These are phyloP conservation scores for Troides aeacus DNA, from an alignment of 2,888 invertebrate genomes.

Conservation along the genomic window DNA sequence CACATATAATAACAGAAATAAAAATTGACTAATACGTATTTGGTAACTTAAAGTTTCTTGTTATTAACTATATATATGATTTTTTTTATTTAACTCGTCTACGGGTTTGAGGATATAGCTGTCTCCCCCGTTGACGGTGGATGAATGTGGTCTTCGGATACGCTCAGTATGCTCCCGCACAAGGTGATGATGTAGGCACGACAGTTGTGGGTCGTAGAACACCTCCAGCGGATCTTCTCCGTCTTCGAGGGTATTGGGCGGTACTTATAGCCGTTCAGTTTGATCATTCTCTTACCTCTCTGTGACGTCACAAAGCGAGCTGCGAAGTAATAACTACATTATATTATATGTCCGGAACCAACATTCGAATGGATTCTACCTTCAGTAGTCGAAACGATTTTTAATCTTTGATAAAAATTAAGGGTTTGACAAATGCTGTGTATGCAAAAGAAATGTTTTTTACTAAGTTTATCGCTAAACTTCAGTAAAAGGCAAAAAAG, in stretches of 20 bases:
- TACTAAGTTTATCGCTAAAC: no score
- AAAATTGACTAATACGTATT: no score
- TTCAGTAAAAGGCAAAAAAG: no score
- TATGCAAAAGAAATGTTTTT: no score
- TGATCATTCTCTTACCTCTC: conserved; percentile 35
- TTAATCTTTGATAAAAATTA: no score
- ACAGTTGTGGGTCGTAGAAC: conserved; percentile 41
- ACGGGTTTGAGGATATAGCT: conserved; percentile 5
- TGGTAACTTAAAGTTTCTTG: not conserved
- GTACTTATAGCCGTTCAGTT: conserved; percentile 37
- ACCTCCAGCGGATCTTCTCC: conserved; percentile 3
- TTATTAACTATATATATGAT: not conserved
- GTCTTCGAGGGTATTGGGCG: conserved; percentile 16
- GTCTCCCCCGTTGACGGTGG: not conserved
- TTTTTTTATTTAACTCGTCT: not conserved
- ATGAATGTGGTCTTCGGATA: conserved; percentile 32
- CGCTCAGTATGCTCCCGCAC: conserved; percentile 27
- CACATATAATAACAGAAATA: no score
- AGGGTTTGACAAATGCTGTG: no score
- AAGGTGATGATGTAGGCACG: conserved; percentile 42
- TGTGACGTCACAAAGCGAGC: conserved; percentile 35
- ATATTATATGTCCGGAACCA: not conserved
- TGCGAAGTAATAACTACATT: conserved; percentile 15
- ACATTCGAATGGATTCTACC: not conserved
- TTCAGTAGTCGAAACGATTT: no score